phyloP scores from a whole-genome alignment of 2,888 invertebrate species.

The Tipula confusa region DNA sequence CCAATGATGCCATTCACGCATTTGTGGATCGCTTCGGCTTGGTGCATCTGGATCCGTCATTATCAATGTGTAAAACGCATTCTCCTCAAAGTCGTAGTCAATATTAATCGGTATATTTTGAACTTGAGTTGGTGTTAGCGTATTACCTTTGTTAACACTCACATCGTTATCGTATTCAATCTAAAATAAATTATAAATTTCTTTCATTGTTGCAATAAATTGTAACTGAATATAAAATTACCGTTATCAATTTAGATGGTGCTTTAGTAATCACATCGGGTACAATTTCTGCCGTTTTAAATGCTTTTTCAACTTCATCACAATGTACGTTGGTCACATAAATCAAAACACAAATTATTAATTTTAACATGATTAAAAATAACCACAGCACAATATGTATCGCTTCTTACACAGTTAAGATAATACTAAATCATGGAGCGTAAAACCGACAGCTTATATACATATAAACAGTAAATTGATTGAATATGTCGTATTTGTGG shows the following conservation, averaged over 20 bases:
- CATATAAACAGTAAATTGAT: too few relatives aligned
- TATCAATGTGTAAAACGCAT: constrained; percentile 66
- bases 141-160: constrained; percentile 62
- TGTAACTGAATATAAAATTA: not conserved
- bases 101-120: constrained; percentile 64
- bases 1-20: constrained; percentile 66
- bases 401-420: not conserved
- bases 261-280: constrained; percentile 69
- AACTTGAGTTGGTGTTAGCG: constrained; percentile 70
- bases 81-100: constrained; percentile 58
- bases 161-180: constrained; percentile 50
- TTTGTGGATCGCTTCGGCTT: constrained; percentile 55
- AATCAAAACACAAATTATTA: not conserved
- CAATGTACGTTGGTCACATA: not conserved
- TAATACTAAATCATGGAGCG: not conserved
- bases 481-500: too few relatives aligned
- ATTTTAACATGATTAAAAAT: not conserved
- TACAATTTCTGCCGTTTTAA: constrained; percentile 52
- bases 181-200: constrained; percentile 41
- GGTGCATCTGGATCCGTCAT: constrained; percentile 80
- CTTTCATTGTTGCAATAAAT: too few relatives aligned
- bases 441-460: not conserved
- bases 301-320: not conserved
- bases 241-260: constrained; percentile 50
- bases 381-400: too few relatives aligned